Evolutionary conservation across 1,140 invertebrate species (phyloP), one percentile per base, ranked within the genome.

Genomic region (Drosophila sproati): DNA sequence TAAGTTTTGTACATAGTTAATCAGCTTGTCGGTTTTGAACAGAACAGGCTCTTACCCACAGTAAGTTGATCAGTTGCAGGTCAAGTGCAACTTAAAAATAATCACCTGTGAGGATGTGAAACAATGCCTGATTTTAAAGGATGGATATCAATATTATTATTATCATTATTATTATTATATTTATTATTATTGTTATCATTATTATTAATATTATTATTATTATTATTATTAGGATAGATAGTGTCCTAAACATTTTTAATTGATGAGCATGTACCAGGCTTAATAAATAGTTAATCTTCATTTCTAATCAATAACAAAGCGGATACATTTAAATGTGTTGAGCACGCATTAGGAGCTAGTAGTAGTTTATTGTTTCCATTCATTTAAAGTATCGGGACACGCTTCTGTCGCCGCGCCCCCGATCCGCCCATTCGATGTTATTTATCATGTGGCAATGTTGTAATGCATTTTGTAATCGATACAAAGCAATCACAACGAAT

Each of bases 401-500:
- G 55, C 54, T 32, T 12, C 4, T 28, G 20, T 29, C n/a, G 2
- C 29, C 28, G 5, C 34, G 37, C 47, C 54, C 20, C 45, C 32
- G 48, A 55, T 45, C 56, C 80, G 63, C 57, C 82, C 73, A 61
- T 43, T 61, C 64, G 32, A 54, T 82, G 77, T 83, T 88, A 87
- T 87, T 83, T 87, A 88, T 88, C 83, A 82, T 88, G 83, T 88
- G 82, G 76, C 69, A 80, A 79, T 82, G 80, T 88, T 88, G 77
- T 88, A 87, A 87, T 88, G 83, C 83, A 87, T 89, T 88, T 88
- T 89, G 83, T 88, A 88, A 88, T 88, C 83, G 85, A 88, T 88
- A 88, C 83, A 88, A 83, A 83, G 80, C 80, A 88, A 88, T 88
- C 83, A 89, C 69, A 88, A 80, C 73, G 80, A 87, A 87, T 87